Percentiles rank a stretch among this genome's conserved stretches.
These are phyloP conservation scores for Aphrophora alni DNA, from an alignment of 2,888 invertebrate genomes.

Conservation along the genomic window DNA sequence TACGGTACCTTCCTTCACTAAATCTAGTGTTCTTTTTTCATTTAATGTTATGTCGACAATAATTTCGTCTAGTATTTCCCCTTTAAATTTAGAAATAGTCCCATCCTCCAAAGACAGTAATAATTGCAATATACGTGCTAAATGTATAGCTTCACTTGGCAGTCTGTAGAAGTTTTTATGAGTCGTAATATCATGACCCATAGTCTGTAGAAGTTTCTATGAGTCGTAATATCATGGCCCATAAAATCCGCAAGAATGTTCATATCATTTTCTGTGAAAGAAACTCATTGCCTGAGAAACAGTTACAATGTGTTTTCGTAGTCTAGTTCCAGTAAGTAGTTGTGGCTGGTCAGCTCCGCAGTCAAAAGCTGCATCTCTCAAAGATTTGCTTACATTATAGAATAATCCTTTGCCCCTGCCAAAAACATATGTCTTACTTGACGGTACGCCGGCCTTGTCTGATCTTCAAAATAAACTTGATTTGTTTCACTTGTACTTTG, in stretches of 20 bases:
- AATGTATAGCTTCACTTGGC: constrained; percentile 13
- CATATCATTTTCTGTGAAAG: constrained; percentile 2
- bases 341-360: constrained; percentile 9
- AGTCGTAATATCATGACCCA: constrained; percentile 17
- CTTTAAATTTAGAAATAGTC: not conserved
- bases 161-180: constrained; percentile 11
- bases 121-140: constrained; percentile 2
- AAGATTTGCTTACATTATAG: not conserved
- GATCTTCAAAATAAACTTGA: not conserved
- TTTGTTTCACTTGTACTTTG: not conserved
- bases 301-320: constrained; percentile 12
- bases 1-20: not conserved
- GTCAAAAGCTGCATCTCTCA: not conserved
- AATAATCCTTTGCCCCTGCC: not conserved
- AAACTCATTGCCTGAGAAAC: constrained; percentile 7
- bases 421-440: not conserved
- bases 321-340: not conserved
- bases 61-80: not conserved
- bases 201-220: constrained; percentile 12
- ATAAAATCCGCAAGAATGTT: constrained; percentile 18
- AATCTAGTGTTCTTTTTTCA: not conserved
- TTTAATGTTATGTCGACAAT: not conserved
- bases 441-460: not conserved
- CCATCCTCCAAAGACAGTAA: not conserved
- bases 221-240: constrained; percentile 17